Conservation (phyloP, 2,113 vertebrate species). For the Orthochromis indermauri region DNA sequence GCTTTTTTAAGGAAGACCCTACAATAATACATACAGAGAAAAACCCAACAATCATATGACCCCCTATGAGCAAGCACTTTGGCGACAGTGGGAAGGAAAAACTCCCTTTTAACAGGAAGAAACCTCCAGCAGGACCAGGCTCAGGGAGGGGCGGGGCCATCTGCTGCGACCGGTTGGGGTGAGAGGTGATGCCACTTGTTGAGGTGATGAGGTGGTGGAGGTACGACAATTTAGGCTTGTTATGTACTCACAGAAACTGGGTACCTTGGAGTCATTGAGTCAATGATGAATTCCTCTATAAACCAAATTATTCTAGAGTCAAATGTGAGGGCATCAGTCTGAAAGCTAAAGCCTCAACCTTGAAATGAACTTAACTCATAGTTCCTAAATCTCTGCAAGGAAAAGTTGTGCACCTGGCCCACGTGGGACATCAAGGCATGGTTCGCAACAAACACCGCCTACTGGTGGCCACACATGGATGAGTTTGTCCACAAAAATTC, state of each 20-base stretch:
- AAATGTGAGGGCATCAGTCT: neutral
- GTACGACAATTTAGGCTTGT: rapidly evolving
- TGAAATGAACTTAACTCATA: neutral
- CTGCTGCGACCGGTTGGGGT: neutral
- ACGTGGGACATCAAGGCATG: neutral
- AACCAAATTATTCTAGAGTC: neutral
- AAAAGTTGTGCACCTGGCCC: neutral
- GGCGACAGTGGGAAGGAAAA: neutral
- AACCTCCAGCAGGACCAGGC: neutral
- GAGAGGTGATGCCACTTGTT: neutral
- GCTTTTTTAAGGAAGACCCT: neutral
- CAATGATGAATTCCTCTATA: neutral
- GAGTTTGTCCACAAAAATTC: neutral
- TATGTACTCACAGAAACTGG: neutral
- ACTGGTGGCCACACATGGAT: neutral
- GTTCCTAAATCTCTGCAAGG: neutral
- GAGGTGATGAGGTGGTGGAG: neutral
- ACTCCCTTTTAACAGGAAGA: neutral
- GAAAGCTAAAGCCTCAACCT: neutral
- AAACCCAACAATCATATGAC: rapidly evolving
- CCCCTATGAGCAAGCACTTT: neutral
- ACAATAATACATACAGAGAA: neutral
- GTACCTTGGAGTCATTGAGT: neutral
- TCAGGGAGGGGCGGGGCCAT: neutral
- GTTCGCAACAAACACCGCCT: neutral